These are phyloP conservation scores for Trichoplusia ni DNA, from an alignment of 1,140 invertebrate species.

Conservation along the genomic window DNA sequence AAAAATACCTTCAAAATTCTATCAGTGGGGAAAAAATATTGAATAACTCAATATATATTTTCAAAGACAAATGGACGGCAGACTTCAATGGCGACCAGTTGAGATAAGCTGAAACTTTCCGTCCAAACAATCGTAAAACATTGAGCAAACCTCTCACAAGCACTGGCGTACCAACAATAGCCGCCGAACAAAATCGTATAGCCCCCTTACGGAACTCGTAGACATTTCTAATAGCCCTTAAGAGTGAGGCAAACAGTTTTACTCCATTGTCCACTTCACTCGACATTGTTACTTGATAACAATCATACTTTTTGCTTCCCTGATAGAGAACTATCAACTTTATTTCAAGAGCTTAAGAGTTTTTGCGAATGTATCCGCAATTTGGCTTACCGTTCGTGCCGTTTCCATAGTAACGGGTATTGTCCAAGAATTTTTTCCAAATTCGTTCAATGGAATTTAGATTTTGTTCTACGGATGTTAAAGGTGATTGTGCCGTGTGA, in stretches of 20 bases:
- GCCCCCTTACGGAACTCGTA: slow-evolving; percentile 47
- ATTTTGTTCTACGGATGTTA: slow-evolving; percentile 13
- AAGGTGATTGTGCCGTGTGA: neutral
- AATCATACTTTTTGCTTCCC: slow-evolving; percentile 28
- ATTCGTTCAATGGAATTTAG: slow-evolving; percentile 29
- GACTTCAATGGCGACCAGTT: neutral
- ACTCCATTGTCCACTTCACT: slow-evolving; percentile 61
- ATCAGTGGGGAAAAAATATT: no score
- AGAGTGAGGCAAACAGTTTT: slow-evolving; percentile 68
- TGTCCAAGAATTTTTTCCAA: slow-evolving; percentile 47
- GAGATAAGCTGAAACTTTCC: slow-evolving; percentile 15
- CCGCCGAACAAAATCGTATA: slow-evolving; percentile 23
- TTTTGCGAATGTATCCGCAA: slow-evolving; percentile 24
- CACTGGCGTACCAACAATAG: slow-evolving; percentile 25
- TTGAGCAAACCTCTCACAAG: slow-evolving; percentile 21
- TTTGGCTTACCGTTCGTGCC: slow-evolving; percentile 54
- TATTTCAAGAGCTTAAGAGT: slow-evolving; percentile 19
- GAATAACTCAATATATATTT: neutral
- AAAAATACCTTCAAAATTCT: no score
- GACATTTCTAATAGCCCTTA: slow-evolving; percentile 67
- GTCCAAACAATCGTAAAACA: slow-evolving; percentile 16
- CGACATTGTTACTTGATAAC: slow-evolving; percentile 45
- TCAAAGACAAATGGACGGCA: neutral
- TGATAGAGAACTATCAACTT: slow-evolving; percentile 33
- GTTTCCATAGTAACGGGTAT: slow-evolving; percentile 61